Evolutionary conservation across 1,140 invertebrate species (phyloP).

Genomic region (Zeugodacus cucurbitae): DNA sequence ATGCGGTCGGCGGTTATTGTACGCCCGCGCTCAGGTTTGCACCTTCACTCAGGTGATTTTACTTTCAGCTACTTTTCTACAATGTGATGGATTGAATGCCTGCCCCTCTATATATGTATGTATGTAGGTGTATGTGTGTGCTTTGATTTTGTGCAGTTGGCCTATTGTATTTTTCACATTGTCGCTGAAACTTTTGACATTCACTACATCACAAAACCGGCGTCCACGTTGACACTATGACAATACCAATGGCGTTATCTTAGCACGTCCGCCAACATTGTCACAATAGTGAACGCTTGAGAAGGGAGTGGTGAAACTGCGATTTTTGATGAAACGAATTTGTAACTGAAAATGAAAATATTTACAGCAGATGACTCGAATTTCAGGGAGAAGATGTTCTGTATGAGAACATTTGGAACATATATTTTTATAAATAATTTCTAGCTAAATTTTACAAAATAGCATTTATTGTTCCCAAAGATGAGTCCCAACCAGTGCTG

Average conservation of each 20-base stretch:
- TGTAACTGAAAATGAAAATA: too few species aligned
- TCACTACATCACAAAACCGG: constrained; percentile 40
- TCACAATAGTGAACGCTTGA: not conserved
- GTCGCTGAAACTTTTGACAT: constrained; percentile 13
- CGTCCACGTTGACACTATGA: constrained; percentile 41
- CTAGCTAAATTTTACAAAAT: too few species aligned
- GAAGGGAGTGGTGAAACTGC: not conserved
- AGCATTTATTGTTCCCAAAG: too few species aligned
- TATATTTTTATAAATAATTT: too few species aligned
- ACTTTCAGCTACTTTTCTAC: not conserved
- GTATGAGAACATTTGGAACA: too few species aligned
- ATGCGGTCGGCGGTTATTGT: not conserved
- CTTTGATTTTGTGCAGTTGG: not conserved
- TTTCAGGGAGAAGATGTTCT: too few species aligned
- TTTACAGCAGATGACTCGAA: too few species aligned
- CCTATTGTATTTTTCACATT: not conserved
- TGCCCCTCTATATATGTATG: not conserved
- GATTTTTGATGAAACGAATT: too few species aligned
- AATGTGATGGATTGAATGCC: not conserved
- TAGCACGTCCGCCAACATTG: not conserved
- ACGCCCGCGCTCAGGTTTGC: not conserved
- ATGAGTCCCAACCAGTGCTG: too few species aligned
- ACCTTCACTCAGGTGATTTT: not conserved
- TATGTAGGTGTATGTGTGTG: not conserved
- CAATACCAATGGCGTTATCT: constrained; percentile 25